These are phyloP conservation scores for Platerodrilus igneus DNA, from an alignment of 2,888 invertebrate genomes.

Conservation along the genomic window DNA sequence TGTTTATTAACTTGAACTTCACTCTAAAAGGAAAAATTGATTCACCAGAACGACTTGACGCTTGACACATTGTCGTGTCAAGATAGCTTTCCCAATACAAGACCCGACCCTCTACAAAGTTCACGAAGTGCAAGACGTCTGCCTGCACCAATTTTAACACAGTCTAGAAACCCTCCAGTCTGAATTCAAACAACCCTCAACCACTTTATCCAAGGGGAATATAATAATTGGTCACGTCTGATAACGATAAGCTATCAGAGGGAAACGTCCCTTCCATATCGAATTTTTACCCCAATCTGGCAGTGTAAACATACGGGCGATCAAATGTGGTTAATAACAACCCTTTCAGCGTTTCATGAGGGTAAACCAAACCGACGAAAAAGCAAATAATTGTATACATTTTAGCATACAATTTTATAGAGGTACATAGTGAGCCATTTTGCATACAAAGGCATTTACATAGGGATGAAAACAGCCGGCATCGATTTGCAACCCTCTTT, in stretches of 20 bases:
- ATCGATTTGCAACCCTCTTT: constrained; percentile 30
- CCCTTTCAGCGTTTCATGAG: constrained; percentile 24
- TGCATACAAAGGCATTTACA: constrained; percentile 33
- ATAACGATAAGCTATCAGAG: constrained; percentile 22
- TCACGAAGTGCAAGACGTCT: too few species aligned
- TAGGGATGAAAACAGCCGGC: constrained; percentile 31
- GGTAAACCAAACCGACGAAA: constrained; percentile 34
- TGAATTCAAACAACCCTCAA: too few species aligned
- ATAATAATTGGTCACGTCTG: constrained; percentile 23
- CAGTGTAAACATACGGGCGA: constrained; percentile 21
- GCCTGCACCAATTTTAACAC: too few species aligned
- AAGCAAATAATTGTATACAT: constrained; percentile 36
- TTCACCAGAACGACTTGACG: not conserved
- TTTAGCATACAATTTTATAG: constrained; percentile 36
- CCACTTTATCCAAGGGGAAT: constrained; percentile 21
- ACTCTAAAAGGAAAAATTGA: constrained; percentile 4
- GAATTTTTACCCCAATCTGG: constrained; percentile 18
- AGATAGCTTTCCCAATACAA: too few species aligned
- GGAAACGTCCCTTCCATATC: constrained; percentile 21
- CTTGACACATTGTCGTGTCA: too few species aligned
- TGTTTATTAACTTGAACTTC: not conserved
- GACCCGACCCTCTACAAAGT: too few species aligned
- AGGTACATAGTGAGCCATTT: constrained; percentile 41
- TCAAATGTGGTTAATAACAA: constrained; percentile 24
- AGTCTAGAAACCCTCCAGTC: too few species aligned